Conservation (phyloP, 2,888 invertebrate species). For the Liodrosophila aerea region DNA sequence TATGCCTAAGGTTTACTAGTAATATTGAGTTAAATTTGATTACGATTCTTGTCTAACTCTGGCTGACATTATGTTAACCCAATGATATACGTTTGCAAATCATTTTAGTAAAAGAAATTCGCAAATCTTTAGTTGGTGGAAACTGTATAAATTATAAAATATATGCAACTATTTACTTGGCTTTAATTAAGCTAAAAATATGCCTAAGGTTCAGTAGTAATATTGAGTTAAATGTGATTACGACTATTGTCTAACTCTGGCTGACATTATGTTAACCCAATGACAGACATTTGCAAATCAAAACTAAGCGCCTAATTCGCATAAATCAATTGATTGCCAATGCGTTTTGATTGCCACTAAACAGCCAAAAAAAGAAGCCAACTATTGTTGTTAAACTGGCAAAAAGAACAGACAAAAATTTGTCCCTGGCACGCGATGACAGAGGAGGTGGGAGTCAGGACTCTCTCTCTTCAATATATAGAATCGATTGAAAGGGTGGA, state of each 20-base stretch:
- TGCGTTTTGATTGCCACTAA: conserved; percentile 68
- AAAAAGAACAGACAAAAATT: conserved; percentile 29
- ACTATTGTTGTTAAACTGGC: conserved; percentile 41
- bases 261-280: conserved; percentile 53
- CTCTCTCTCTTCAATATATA: conserved; percentile 17
- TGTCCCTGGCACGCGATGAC: conserved; percentile 53
- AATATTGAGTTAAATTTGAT: too few relatives aligned
- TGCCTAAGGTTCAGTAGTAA: too few relatives aligned
- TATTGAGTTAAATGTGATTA: too few relatives aligned
- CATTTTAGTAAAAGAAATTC: too few relatives aligned
- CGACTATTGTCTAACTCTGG: conserved; percentile 14
- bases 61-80: conserved; percentile 1
- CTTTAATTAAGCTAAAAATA: too few relatives aligned
- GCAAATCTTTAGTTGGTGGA: too few relatives aligned
- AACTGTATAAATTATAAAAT: too few relatives aligned
- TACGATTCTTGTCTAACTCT: neutral
- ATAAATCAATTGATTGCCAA: conserved; percentile 74
- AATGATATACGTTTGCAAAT: too few relatives aligned
- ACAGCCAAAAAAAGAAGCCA: conserved; percentile 22
- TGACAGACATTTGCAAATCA: conserved; percentile 67
- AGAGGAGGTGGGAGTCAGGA: neutral
- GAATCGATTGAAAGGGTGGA: conserved; percentile 38
- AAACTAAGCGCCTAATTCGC: conserved; percentile 43
- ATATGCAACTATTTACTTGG: too few relatives aligned
- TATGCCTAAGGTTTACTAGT: too few relatives aligned